Conservation (phyloP, 1,140 invertebrate genomes). For the Oreohelix idahoensis region DNA sequence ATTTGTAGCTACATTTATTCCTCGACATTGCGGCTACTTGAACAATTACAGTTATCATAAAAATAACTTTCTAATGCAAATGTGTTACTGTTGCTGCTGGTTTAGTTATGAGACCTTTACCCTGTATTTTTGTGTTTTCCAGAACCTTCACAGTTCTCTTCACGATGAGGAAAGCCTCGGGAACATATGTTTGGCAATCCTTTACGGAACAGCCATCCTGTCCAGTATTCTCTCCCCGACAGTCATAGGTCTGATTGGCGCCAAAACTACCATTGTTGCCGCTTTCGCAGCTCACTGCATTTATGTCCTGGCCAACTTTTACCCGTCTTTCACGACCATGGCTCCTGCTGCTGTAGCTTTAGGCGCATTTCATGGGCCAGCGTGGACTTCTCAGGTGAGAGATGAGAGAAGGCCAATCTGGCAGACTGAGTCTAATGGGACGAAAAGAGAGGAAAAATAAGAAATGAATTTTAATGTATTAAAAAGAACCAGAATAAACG, state of each 20-base stretch:
- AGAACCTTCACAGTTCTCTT: constrained; percentile 57
- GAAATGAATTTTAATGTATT: no score
- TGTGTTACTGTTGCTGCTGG: no score
- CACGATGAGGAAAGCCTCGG: constrained; percentile 49
- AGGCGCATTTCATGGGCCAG: constrained; percentile 52
- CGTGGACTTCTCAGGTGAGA: constrained; percentile 59
- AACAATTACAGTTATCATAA: no score
- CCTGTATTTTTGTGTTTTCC: no score
- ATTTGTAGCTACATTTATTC: no score
- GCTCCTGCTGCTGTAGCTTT: constrained; percentile 55
- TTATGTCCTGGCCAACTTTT: constrained; percentile 72
- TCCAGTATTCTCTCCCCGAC: constrained; percentile 52
- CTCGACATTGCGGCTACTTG: no score
- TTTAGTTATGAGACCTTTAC: no score
- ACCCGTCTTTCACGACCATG: constrained; percentile 58
- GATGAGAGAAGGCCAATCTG: no score
- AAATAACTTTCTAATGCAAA: no score
- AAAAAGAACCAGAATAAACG: no score
- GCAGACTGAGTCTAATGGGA: no score
- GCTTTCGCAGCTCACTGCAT: constrained; percentile 50
- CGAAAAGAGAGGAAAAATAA: no score
- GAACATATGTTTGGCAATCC: constrained; percentile 33
- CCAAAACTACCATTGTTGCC: constrained; percentile 52
- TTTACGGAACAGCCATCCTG: constrained; percentile 44
- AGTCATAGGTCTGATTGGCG: constrained; percentile 48